Evolutionary conservation across 2,888 invertebrate genomes (phyloP).

Genomic region (Ceraclea dissimilis): DNA sequence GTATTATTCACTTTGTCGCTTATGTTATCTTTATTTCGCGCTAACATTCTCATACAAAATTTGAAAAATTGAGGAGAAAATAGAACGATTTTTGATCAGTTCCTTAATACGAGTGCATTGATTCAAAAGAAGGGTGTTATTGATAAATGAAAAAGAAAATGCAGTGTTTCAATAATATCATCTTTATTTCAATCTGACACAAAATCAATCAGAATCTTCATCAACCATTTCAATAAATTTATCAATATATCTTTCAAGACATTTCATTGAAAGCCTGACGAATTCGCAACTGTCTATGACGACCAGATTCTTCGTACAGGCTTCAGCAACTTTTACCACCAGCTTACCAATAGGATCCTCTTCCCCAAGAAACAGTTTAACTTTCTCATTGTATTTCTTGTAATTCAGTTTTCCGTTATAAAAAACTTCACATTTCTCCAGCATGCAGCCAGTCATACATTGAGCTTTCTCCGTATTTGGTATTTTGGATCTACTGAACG

Average conservation of each 20-base stretch:
- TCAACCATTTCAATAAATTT: constrained; percentile 14
- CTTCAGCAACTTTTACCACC: constrained; percentile 10
- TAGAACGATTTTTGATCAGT: too few relatives aligned
- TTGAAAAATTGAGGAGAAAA: too few relatives aligned
- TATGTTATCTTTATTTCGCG: too few relatives aligned
- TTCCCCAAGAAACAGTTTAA: constrained; percentile 13
- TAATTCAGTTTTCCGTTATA: constrained; percentile 39
- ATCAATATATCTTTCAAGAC: constrained; percentile 7
- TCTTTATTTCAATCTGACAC: too few relatives aligned
- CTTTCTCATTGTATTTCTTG: constrained; percentile 1
- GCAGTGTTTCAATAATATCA: too few relatives aligned
- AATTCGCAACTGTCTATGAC: constrained; percentile 14
- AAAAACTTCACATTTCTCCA: constrained; percentile 44
- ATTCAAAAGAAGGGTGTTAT: too few relatives aligned
- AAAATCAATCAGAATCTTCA: too few relatives aligned
- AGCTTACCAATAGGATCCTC: constrained; percentile 17
- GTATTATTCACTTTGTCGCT: too few relatives aligned
- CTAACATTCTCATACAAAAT: too few relatives aligned
- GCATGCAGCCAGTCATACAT: constrained; percentile 46
- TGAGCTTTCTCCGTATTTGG: constrained; percentile 41
- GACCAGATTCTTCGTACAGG: constrained; percentile 13
- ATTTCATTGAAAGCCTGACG: constrained; percentile 9
- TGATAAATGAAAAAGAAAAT: too few relatives aligned
- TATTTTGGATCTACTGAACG: constrained; percentile 43
- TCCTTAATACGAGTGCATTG: too few relatives aligned